Percentiles rank a stretch among this genome's conserved stretches.
Conservation (phyloP, 2,797 vertebrate genomes). For the Cryptoblepharus egeriae region DNA sequence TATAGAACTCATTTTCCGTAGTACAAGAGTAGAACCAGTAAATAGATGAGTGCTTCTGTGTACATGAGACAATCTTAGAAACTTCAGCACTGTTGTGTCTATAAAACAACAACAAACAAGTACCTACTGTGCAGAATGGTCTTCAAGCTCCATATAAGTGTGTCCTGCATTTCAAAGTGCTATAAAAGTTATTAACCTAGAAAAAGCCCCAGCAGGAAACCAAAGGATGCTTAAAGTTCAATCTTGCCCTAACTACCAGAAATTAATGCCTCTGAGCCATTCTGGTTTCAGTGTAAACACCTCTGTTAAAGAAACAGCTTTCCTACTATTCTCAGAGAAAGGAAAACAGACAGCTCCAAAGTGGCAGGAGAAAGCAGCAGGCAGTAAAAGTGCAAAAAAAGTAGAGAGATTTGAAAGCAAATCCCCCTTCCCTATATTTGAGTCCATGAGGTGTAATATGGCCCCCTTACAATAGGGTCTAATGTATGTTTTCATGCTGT, state of each 20-base stretch:
- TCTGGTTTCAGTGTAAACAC: constrained; percentile 22
- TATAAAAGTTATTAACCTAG: not conserved
- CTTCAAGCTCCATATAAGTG: not conserved
- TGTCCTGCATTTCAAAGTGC: constrained; percentile 23
- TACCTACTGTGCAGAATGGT: not conserved
- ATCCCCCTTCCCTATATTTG: no score
- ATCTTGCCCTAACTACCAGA: constrained; percentile 16
- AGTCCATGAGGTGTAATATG: not conserved
- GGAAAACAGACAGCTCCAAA: not conserved
- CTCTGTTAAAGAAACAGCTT: not conserved
- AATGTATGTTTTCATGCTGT: not conserved
- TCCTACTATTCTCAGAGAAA: constrained; percentile 7
- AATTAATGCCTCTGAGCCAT: constrained; percentile 1
- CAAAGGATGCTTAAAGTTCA: constrained; percentile 3
- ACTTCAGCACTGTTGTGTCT: no score
- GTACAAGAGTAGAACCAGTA: not conserved
- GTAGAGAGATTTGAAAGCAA: not conserved
- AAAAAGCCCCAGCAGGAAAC: constrained; percentile 5
- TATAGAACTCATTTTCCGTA: not conserved
- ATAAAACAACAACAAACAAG: not conserved
- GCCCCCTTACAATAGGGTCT: not conserved
- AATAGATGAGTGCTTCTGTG: not conserved
- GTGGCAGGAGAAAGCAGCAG: not conserved
- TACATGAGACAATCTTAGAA: not conserved
- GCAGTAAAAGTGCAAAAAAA: not conserved